A percentile compares a stretch with the other conserved stretches of the same genome.
These are phyloP conservation scores for Andrena fulva DNA, from an alignment of 2,888 invertebrate genomes.

Conservation along the genomic window DNA sequence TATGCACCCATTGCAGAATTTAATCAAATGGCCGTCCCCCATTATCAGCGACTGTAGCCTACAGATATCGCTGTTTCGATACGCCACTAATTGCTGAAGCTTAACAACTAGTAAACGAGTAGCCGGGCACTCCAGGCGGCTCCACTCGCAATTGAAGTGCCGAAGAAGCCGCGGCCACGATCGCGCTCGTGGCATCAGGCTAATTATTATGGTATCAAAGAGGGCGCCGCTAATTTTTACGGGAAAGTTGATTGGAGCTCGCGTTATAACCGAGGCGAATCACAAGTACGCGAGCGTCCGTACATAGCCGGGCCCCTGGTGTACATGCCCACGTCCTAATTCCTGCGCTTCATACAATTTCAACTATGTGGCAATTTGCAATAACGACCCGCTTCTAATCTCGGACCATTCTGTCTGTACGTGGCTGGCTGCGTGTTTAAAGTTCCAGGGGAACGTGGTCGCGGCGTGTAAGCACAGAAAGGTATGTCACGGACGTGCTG, in stretches of 20 bases:
- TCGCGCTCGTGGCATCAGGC: background rate
- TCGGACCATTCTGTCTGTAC: constrained; percentile 62
- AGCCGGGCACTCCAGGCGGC: background rate
- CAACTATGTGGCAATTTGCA: constrained; percentile 68
- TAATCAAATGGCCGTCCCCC: constrained; percentile 12
- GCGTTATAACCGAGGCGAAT: background rate
- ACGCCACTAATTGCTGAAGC: constrained; percentile 11
- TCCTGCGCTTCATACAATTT: constrained; percentile 58
- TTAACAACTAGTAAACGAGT: constrained; percentile 40
- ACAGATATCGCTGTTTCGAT: constrained; percentile 19
- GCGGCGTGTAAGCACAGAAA: constrained; percentile 53
- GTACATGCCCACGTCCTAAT: constrained; percentile 31
- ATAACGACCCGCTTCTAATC: constrained; percentile 69
- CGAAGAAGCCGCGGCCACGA: constrained; percentile 3
- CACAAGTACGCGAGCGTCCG: background rate
- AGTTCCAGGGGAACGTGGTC: constrained; percentile 52
- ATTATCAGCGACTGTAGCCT: constrained; percentile 31
- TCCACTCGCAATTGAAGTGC: constrained; percentile 29
- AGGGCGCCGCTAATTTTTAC: constrained; percentile 17
- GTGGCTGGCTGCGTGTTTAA: constrained; percentile 58
- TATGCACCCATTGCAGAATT: constrained; percentile 5
- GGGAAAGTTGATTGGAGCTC: constrained; percentile 8
- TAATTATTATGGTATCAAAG: constrained; percentile 2
- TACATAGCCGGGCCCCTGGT: background rate
- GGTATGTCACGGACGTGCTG: constrained; percentile 60